Percentiles rank a stretch among this genome's conserved stretches.
These are phyloP conservation scores for Pleuronectes platessa DNA, from an alignment of 2,113 vertebrate genomes.

Conservation along the genomic window DNA sequence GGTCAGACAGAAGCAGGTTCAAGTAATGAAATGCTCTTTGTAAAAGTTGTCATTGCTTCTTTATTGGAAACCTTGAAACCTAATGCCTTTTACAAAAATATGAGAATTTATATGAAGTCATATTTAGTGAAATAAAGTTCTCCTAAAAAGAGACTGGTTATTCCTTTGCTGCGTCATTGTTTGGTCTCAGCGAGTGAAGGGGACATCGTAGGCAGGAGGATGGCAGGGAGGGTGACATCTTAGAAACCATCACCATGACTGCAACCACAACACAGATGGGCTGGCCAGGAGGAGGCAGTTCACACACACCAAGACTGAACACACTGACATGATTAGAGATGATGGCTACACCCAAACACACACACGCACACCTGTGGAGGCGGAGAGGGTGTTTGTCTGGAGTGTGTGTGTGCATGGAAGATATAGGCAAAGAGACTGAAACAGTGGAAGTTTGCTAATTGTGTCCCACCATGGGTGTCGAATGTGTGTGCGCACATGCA, in stretches of 20 bases:
- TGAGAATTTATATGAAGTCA: slow-evolving; percentile 14
- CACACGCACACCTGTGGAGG: slow-evolving; percentile 51
- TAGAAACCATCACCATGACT: slow-evolving; percentile 57
- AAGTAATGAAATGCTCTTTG: slow-evolving; percentile 12
- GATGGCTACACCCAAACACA: slow-evolving; percentile 44
- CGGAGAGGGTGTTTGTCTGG: slow-evolving; percentile 17
- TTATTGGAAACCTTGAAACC: slow-evolving; percentile 8
- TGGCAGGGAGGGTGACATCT: slow-evolving; percentile 49
- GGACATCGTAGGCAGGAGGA: slow-evolving; percentile 18
- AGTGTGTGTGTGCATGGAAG: slow-evolving; percentile 6
- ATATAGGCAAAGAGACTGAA: slow-evolving; percentile 36
- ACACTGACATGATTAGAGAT: slow-evolving; percentile 72
- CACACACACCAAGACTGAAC: slow-evolving; percentile 61
- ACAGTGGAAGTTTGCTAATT: slow-evolving; percentile 65
- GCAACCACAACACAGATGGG: slow-evolving; percentile 75
- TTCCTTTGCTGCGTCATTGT: slow-evolving; percentile 44
- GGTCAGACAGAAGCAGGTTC: slow-evolving; percentile 20
- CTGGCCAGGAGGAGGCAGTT: slow-evolving; percentile 70
- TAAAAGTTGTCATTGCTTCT: slow-evolving; percentile 2
- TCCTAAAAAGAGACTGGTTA: slow-evolving; percentile 12
- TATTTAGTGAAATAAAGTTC: slow-evolving; percentile 13
- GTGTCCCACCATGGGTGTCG: slow-evolving; percentile 50
- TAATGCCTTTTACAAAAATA: slow-evolving; percentile 6
- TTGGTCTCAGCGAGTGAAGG: slow-evolving; percentile 27
- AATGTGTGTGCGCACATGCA: slow-evolving; percentile 17